phyloP scores from a whole-genome alignment of 2,888 invertebrate species.

The Noctuana brunneofusca region DNA sequence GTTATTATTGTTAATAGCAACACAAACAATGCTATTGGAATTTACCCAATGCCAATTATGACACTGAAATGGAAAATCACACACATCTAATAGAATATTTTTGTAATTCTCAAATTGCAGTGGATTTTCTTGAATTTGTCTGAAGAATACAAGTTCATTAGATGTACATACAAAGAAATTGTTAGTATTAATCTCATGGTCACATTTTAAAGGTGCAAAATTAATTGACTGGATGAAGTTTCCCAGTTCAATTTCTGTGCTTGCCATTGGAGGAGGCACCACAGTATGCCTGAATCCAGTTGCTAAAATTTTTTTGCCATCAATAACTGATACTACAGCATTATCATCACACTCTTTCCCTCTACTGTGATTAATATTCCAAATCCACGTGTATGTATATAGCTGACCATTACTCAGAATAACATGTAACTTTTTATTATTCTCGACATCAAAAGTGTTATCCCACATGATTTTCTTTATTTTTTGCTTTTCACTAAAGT shows the following conservation, averaged over 20 bases:
- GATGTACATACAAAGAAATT: conserved; percentile 66
- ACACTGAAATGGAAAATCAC: conserved; percentile 63
- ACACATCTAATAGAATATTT: conserved; percentile 46
- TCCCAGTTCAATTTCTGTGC: conserved; percentile 80
- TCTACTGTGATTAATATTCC: conserved; percentile 81
- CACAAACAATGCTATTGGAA: conserved; percentile 67
- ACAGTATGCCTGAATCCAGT: conserved; percentile 89
- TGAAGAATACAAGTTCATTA: conserved; percentile 64
- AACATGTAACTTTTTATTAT: conserved; percentile 83
- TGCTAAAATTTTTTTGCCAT: conserved; percentile 87
- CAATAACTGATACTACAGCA: conserved; percentile 88
- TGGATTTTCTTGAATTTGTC: conserved; percentile 62
- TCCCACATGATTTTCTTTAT: conserved; percentile 83
- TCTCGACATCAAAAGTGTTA: conserved; percentile 72
- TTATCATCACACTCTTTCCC: conserved; percentile 78
- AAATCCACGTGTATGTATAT: conserved; percentile 85
- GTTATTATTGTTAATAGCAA: conserved; percentile 48
- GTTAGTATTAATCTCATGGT: conserved; percentile 59
- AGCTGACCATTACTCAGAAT: conserved; percentile 74
- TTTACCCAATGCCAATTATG: conserved; percentile 84
- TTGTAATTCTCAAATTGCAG: conserved; percentile 53
- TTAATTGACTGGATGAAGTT: conserved; percentile 83
- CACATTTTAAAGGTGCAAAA: conserved; percentile 73
- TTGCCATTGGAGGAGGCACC: conserved; percentile 93
- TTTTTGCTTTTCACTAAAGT: conserved; percentile 72